phyloP scores from a whole-genome alignment of 2,113 vertebrate genomes.

The Formicarius rufipectus region DNA sequence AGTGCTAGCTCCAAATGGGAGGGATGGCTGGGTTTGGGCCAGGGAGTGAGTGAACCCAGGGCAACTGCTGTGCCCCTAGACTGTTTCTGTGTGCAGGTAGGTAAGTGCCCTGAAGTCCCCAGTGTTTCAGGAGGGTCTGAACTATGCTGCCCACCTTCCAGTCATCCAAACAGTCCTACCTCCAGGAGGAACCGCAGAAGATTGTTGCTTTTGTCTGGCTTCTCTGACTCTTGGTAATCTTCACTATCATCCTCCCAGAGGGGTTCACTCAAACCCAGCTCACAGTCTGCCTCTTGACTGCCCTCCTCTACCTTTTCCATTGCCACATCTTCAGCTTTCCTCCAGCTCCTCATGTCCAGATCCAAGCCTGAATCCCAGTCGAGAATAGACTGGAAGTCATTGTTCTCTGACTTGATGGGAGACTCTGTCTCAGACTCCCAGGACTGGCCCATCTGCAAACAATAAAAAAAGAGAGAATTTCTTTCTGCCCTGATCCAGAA shows the following conservation, averaged over 20 bases:
- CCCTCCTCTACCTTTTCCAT: constrained; percentile 56
- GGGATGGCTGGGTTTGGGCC: neutral
- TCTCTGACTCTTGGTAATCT: constrained; percentile 39
- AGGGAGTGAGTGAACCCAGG: neutral
- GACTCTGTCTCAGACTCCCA: constrained; percentile 47
- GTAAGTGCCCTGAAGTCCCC: neutral
- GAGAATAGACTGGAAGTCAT: constrained; percentile 63
- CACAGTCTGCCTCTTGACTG: constrained; percentile 11
- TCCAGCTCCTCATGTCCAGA: constrained; percentile 66
- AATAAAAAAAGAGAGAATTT: neutral
- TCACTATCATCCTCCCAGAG: constrained; percentile 36
- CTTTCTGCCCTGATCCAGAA: neutral
- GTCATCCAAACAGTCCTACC: constrained; percentile 51
- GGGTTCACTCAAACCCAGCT: constrained; percentile 32
- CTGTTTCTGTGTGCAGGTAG: neutral
- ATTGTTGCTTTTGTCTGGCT: neutral
- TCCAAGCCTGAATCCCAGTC: constrained; percentile 70
- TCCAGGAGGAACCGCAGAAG: constrained; percentile 66
- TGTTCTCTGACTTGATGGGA: constrained; percentile 65
- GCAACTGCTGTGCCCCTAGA: neutral
- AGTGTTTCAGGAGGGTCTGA: neutral
- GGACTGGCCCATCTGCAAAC: constrained; percentile 67
- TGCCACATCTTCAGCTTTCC: constrained; percentile 49
- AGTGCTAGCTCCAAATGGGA: neutral
- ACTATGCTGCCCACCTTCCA: neutral